Conservation (phyloP, 2,888 invertebrate genomes). For the Patella caerulea region DNA sequence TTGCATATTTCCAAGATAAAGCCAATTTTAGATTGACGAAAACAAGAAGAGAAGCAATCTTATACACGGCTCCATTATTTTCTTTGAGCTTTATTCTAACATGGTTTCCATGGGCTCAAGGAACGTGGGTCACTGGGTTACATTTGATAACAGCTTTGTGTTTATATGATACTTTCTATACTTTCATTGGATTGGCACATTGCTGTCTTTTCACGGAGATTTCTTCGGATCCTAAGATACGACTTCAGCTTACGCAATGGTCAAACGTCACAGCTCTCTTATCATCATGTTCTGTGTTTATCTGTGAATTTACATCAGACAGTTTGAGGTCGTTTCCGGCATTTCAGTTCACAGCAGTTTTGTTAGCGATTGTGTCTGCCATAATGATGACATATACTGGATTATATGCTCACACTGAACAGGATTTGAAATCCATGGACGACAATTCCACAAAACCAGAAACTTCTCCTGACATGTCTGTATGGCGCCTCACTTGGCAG, state of each 20-base stretch:
- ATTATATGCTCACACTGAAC: slow-evolving; percentile 54
- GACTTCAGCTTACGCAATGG: slow-evolving; percentile 68
- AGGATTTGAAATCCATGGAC: slow-evolving; percentile 44
- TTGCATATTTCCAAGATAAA: slow-evolving; percentile 70
- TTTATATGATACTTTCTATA: slow-evolving; percentile 72
- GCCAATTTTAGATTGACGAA: slow-evolving; percentile 61
- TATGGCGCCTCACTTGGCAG: slow-evolving; percentile 51
- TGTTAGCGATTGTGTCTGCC: slow-evolving; percentile 59
- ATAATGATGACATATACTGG: slow-evolving; percentile 61
- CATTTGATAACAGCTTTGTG: slow-evolving; percentile 71
- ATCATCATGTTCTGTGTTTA: slow-evolving; percentile 53
- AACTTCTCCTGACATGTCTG: slow-evolving; percentile 35
- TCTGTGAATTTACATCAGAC: slow-evolving; percentile 61
- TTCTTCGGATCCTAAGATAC: slow-evolving; percentile 58
- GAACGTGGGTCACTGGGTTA: slow-evolving; percentile 66
- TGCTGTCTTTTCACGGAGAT: slow-evolving; percentile 71
- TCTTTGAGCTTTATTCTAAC: slow-evolving; percentile 71
- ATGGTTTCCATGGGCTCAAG: slow-evolving; percentile 63
- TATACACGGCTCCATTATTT: slow-evolving; percentile 70
- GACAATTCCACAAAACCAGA: slow-evolving; percentile 20
- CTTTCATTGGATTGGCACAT: slow-evolving; percentile 69
- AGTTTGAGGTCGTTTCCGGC: slow-evolving; percentile 62
- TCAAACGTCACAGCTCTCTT: slow-evolving; percentile 55
- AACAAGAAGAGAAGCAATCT: slow-evolving; percentile 69
- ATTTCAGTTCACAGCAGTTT: slow-evolving; percentile 63